Conservation (phyloP, 2,888 invertebrate genomes). For the Pachydiplax longipennis region DNA sequence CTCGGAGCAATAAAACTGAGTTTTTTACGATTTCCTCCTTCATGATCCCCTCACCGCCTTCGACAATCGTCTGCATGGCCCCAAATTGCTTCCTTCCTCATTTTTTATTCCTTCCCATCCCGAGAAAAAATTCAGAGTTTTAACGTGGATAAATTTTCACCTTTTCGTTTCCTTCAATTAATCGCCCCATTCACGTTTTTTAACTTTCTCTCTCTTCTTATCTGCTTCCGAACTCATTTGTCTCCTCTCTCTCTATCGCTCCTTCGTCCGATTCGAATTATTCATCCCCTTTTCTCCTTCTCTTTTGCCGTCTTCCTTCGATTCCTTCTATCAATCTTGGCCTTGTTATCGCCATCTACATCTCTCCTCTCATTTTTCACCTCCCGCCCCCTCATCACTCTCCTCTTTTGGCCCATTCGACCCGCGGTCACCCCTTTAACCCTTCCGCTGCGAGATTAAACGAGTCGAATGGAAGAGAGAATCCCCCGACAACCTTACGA, state of each 20-base stretch:
- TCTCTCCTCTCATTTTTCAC: constrained; percentile 6
- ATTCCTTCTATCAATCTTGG: background rate
- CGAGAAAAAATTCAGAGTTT: background rate
- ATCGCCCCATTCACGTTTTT: background rate
- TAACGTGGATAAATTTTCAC: background rate
- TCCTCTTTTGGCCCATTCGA: background rate
- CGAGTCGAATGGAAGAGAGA: background rate
- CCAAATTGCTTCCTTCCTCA: too few species aligned
- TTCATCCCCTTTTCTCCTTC: background rate
- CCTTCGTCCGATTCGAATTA: background rate
- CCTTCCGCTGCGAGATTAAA: background rate
- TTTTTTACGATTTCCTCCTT: too few species aligned
- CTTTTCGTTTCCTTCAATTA: background rate
- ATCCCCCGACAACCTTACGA: background rate
- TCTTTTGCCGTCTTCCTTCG: background rate
- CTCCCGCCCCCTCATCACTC: background rate
- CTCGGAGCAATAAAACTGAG: too few species aligned
- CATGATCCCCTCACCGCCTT: too few species aligned
- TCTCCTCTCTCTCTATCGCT: background rate
- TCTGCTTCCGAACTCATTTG: background rate
- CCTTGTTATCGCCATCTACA: background rate
- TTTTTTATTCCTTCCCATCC: too few species aligned
- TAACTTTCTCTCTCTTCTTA: background rate
- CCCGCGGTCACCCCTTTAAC: background rate
- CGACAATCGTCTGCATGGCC: too few species aligned